Evolutionary conservation across 2,797 vertebrate species (phyloP).

Genomic region (Melanotaenia parkinsoni): DNA sequence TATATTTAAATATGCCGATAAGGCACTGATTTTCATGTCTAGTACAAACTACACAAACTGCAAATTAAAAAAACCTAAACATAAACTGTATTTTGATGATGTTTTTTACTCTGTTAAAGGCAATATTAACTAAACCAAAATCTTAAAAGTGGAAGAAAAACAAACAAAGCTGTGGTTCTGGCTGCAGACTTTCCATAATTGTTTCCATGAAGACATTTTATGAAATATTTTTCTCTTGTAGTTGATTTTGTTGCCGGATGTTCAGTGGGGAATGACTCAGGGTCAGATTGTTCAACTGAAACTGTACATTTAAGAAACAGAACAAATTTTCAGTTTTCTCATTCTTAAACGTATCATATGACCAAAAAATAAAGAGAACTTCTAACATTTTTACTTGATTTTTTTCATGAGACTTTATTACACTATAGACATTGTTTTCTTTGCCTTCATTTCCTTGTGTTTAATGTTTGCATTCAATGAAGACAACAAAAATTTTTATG

Average conservation of each 20-base stretch:
- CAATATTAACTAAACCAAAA: neutral
- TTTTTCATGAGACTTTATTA: too few relatives aligned
- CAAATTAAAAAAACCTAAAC: neutral
- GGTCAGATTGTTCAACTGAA: neutral
- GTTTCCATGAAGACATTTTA: neutral
- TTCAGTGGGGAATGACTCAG: neutral
- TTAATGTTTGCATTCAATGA: neutral
- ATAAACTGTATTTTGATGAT: neutral
- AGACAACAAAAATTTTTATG: conserved; percentile 2
- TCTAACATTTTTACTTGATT: too few relatives aligned
- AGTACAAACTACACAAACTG: neutral
- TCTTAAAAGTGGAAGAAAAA: too few relatives aligned
- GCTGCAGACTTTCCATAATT: neutral
- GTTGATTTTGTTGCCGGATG: neutral
- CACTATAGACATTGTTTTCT: too few relatives aligned
- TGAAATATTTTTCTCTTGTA: neutral
- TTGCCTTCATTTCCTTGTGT: neutral
- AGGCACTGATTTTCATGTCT: neutral
- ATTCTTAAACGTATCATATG: too few relatives aligned
- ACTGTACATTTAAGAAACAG: neutral
- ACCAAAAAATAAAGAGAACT: too few relatives aligned
- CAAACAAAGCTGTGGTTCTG: neutral
- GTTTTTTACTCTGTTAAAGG: neutral
- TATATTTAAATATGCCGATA: neutral
- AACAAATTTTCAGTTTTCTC: neutral